Conservation (phyloP, 1,140 invertebrate species). For the Dolichoris vasculosae region DNA sequence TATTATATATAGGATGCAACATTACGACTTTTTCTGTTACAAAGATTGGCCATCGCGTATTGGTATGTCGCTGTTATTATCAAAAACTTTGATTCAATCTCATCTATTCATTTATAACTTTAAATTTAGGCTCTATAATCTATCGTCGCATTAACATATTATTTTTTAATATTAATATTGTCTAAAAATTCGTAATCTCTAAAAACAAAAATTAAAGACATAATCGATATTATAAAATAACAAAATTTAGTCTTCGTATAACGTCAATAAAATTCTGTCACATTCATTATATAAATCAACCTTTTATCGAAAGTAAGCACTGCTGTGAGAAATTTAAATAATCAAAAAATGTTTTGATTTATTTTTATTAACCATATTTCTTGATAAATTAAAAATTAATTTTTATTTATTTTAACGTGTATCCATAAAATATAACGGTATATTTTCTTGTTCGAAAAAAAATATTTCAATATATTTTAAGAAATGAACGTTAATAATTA, state of each 20-base stretch:
- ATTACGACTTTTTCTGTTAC: background rate
- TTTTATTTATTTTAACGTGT: too few species aligned
- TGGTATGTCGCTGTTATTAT: slow-evolving; percentile 16
- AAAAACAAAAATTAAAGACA: background rate
- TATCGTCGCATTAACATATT: background rate
- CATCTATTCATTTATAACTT: background rate
- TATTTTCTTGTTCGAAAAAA: too few species aligned
- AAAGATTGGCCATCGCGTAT: background rate
- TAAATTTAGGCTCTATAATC: background rate
- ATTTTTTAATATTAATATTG: background rate
- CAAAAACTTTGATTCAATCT: slow-evolving; percentile 11
- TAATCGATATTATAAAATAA: background rate
- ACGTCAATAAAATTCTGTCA: background rate
- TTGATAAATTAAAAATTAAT: background rate
- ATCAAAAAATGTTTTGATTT: background rate
- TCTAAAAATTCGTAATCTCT: background rate
- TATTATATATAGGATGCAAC: slow-evolving; percentile 10
- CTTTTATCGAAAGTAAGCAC: background rate
- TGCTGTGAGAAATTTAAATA: background rate
- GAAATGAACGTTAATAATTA: too few species aligned
- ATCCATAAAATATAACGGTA: too few species aligned
- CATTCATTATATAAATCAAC: background rate
- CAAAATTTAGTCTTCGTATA: background rate
- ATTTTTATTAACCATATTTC: background rate
- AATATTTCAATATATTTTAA: too few species aligned